Base-by-base conservation (phyloP, 2,797 vertebrate genomes). In the Squalus acanthias region DNA sequence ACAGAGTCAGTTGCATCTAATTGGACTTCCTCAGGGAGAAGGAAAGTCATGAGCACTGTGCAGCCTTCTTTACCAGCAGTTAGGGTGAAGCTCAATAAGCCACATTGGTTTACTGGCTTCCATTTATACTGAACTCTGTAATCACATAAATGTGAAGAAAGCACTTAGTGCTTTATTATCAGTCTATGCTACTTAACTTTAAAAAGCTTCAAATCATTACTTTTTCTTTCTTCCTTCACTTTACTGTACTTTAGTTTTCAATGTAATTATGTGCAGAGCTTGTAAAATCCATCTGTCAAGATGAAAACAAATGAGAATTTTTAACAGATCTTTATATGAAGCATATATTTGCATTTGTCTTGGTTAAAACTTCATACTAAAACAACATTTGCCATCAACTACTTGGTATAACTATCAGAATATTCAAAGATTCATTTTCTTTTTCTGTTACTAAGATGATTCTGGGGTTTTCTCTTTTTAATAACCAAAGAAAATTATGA, bases 201-300 rank as follows among this genome's bases (percentile, higher is more conserved):
- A 20, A 69, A 69, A 94, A 69, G 65, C 63, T 72, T 53, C 20
- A 95, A 70, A 72, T 95, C 26, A 74, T 95, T 57, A 53, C 94
- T 95, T 74, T 69, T 95, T 57, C 70, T 33, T 53, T 95, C 50
- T 95, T 93, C 91, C 33, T 69, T 93, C 63, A 46, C n/a, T 46
- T n/a, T 67, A 39, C 33, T 93, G 79, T 85, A 85, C 39, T 93
- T 93, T 4, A 93, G n/a, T 93, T 93, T 67, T 67, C 91, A 93
- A 67, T 93, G 17, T 39, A 93, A 39, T 93, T 69, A 93, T 93
- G 9, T 46, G n/a, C 9, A 20, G 91, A 69, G n/a, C 63, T 69
- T 93, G 63, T 93, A 93, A 93, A 93, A 69, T 24, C 46, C 13
- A 22, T 24, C n/a, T 46, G 26, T 69, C n/a, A 93, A 93, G 22